Base-by-base conservation (phyloP, 2,797 vertebrate species). In the Sciurus carolinensis region DNA sequence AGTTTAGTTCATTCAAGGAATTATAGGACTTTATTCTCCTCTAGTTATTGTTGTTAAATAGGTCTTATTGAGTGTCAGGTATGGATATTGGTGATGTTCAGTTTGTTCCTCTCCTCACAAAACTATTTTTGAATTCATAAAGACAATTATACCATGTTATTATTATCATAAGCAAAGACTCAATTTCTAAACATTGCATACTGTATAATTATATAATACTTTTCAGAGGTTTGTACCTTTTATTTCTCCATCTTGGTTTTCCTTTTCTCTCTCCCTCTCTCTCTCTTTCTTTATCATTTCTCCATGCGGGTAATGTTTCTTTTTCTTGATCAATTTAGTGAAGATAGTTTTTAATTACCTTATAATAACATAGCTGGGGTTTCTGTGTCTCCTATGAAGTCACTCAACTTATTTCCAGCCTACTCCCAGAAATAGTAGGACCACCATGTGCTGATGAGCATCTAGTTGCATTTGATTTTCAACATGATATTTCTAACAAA, bases 121-220 rank as follows among this genome's bases (percentile, higher is more conserved):
- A 91, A 91, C 42, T 84, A 52, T 81, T 93, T 75, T 42, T 69
- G 75, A 22, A 84, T 90, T 73, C 57, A 84, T 75, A 50, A 95
- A 80, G 52, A 76, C 54, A 85, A 79, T 92, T 80, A 39, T 93
- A 75, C 50, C 66, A 80, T 91, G 81, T 88, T 88, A n/a, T 84
- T 79, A 54, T 59, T 87, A 81, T 39, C 33, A 81, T 85, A n/a
- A 80, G 54, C 54, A 57, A 85, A 96, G 52, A 83, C 7, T 71
- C 2, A 54, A 8, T 80, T 82, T 42, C n/a, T 87, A 75, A 69
- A 47, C 36, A 90, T 80, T 88, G 17, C 17, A 47, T 91, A 62
- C 10, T 62, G 17, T 77, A 4, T 42, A 75, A 57, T 87, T 90
- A 87, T 59, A 33, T 66, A 83, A 72, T 50, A 36, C 7, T 33